These are phyloP conservation scores for Mionectes macconnelli DNA, from an alignment of 2,113 vertebrate genomes.

Conservation along the genomic window DNA sequence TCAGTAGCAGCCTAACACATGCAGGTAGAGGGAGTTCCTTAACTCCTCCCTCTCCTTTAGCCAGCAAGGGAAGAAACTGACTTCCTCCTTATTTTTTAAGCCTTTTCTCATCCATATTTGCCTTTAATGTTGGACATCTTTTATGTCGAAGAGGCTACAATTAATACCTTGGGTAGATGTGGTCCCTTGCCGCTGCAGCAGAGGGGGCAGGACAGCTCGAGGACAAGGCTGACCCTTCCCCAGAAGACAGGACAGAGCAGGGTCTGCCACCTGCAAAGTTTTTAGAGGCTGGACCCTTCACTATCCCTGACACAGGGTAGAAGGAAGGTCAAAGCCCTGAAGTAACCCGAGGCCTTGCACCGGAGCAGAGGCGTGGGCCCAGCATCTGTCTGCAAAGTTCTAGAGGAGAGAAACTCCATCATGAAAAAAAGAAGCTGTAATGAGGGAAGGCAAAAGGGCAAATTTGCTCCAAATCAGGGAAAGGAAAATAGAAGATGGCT, in stretches of 20 bases:
- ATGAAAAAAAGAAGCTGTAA: not conserved
- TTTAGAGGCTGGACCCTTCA: not conserved
- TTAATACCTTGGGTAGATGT: not conserved
- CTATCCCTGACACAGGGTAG: not conserved
- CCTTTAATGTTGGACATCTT: not conserved
- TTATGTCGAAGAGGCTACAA: not conserved
- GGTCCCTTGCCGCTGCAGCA: not conserved
- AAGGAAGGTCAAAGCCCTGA: not conserved
- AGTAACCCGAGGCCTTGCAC: not conserved
- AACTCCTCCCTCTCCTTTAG: not conserved
- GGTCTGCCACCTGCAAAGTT: not conserved
- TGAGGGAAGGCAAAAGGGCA: not conserved
- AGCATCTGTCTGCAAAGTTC: not conserved
- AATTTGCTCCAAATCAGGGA: not conserved
- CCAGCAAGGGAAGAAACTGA: not conserved
- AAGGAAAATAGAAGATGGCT: not conserved
- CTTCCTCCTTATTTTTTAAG: not conserved
- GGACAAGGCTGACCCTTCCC: not conserved
- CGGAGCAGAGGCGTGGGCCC: rapidly evolving
- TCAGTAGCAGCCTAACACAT: not conserved
- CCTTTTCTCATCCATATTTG: not conserved
- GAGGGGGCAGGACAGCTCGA: not conserved
- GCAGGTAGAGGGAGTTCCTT: not conserved
- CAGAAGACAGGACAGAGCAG: not conserved
- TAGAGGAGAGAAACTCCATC: not conserved